Evolutionary conservation across 2,113 vertebrate species (phyloP).

Genomic region (Myotis yumanensis): DNA sequence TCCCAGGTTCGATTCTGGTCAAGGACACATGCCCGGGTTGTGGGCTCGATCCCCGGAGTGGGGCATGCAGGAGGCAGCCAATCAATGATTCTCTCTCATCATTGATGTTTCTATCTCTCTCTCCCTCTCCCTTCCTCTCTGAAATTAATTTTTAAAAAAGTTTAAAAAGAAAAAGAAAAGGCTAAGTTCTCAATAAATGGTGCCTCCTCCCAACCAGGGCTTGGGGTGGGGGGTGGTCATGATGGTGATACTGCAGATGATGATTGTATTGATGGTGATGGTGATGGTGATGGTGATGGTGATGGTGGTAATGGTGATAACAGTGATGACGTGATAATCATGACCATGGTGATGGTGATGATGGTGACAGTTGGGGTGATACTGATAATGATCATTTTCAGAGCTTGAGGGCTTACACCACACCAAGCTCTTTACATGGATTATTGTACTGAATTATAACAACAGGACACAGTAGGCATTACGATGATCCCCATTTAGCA

Average conservation of each 20-base stretch:
- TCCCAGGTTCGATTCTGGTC: too few relatives aligned
- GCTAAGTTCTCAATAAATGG: neutral
- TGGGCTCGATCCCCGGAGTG: too few relatives aligned
- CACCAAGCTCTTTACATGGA: neutral
- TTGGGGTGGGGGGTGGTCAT: neutral
- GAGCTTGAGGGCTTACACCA: neutral
- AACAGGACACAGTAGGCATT: neutral
- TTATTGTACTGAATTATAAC: neutral
- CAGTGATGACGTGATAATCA: too few relatives aligned
- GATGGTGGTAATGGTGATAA: neutral
- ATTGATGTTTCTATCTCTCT: too few relatives aligned
- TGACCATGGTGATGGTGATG: too few relatives aligned
- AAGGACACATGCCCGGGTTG: too few relatives aligned
- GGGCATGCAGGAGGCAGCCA: too few relatives aligned
- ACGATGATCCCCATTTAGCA: neutral
- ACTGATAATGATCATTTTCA: neutral
- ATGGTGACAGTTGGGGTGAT: accelerated
- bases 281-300: neutral
- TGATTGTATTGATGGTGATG: neutral
- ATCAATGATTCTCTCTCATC: too few relatives aligned
- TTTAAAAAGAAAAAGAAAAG: neutral
- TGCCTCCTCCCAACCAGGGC: neutral
- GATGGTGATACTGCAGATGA: neutral
- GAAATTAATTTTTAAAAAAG: too few relatives aligned
- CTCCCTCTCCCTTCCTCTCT: too few relatives aligned